phyloP scores from a whole-genome alignment of 2,797 vertebrate species.

The Periparus ater region DNA sequence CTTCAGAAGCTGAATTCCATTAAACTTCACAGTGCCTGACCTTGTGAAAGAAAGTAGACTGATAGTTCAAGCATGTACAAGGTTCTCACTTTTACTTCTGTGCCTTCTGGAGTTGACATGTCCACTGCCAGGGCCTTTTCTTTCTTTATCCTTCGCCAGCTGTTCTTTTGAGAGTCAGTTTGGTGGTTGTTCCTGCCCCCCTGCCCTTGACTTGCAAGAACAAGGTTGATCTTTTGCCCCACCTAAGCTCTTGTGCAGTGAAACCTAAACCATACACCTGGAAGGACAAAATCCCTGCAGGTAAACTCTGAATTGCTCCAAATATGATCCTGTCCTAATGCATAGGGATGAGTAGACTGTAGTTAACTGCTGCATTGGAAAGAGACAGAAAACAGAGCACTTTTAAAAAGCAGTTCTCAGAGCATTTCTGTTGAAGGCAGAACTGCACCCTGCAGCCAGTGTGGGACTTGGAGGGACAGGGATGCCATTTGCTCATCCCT shows the following conservation, averaged over 20 bases:
- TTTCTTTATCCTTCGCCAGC: neutral
- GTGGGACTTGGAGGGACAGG: neutral
- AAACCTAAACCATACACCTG: conserved; percentile 18
- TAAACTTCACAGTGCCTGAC: neutral
- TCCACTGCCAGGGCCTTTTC: neutral
- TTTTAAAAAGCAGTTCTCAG: neutral
- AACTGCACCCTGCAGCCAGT: rapidly evolving
- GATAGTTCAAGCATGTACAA: neutral
- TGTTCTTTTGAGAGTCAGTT: neutral
- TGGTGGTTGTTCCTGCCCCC: neutral
- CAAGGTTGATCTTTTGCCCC: neutral
- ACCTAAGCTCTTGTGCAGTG: conserved; percentile 14
- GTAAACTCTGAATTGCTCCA: conserved; percentile 39
- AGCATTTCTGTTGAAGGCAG: neutral
- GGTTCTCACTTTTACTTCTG: neutral
- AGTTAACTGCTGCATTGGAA: conserved; percentile 14
- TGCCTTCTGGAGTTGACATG: neutral
- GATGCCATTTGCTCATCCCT: neutral
- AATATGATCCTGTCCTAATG: neutral
- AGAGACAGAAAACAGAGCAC: neutral
- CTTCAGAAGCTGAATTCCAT: neutral
- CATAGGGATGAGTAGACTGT: neutral
- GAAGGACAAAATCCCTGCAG: conserved; percentile 27
- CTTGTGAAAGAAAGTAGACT: neutral
- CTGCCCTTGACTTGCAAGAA: neutral